Conservation (phyloP, 2,113 vertebrate species). For the Choloepus hoffmanni region DNA sequence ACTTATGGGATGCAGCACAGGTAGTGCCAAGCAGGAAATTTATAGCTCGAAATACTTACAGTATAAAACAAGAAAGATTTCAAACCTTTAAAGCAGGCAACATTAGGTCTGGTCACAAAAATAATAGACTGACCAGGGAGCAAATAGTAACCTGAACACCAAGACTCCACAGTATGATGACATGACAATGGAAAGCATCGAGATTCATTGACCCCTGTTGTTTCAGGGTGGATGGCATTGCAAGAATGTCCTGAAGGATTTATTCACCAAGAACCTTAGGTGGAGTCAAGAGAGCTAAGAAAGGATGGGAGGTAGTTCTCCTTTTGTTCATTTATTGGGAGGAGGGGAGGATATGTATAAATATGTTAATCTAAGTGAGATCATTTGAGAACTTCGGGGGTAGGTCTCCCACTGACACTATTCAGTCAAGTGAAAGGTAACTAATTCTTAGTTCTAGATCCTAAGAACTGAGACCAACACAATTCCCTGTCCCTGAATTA, state of each 20-base stretch:
- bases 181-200: neutral
- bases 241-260: neutral
- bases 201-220: no score
- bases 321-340: neutral
- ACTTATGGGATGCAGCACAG: no score
- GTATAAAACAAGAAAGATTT: no score
- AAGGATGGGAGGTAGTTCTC: neutral
- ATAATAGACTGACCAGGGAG: neutral
- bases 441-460: neutral
- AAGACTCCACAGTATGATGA: neutral
- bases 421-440: neutral
- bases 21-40: no score
- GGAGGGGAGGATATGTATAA: neutral
- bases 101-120: neutral
- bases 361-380: neutral
- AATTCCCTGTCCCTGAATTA: neutral
- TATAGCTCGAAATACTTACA: no score
- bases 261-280: neutral
- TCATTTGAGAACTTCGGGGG: neutral
- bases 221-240: neutral
- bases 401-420: neutral
- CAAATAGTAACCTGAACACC: neutral
- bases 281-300: neutral
- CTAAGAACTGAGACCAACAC: neutral
- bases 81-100: neutral